phyloP scores from a whole-genome alignment of 2,113 vertebrate genomes.

The Cyanoramphus novaezelandiae region DNA sequence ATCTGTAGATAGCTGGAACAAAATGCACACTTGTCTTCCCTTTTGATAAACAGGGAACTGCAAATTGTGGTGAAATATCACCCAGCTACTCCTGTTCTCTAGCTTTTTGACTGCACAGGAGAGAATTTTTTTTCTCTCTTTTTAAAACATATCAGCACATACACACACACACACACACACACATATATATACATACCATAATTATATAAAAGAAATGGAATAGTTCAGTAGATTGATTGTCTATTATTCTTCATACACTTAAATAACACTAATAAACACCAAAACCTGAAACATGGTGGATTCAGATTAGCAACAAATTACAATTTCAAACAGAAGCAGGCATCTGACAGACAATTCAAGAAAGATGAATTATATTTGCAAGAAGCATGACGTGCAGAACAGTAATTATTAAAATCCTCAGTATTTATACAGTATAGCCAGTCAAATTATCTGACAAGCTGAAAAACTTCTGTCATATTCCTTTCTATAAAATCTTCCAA shows the following conservation, averaged over 20 bases:
- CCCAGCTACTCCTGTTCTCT: background rate
- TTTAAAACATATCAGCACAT: background rate
- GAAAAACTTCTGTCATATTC: conserved; percentile 33
- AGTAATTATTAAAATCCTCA: conserved; percentile 28
- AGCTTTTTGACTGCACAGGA: background rate
- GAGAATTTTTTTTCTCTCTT: background rate
- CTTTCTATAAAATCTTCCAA: background rate
- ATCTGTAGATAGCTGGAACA: background rate
- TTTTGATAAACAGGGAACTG: background rate
- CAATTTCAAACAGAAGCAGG: background rate
- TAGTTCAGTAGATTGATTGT: background rate
- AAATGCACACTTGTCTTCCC: background rate
- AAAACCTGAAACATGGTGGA: background rate
- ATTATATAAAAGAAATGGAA: background rate
- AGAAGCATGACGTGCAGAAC: background rate
- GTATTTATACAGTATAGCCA: background rate
- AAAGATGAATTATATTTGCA: conserved; percentile 15
- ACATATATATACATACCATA: background rate
- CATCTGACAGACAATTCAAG: background rate
- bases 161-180: no score
- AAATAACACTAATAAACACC: background rate
- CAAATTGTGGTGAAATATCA: background rate
- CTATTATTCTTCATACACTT: background rate
- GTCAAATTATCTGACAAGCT: conserved; percentile 36
- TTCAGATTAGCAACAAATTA: background rate